Base-by-base conservation (phyloP, 2,888 invertebrate genomes). In the Acrocyrtus sp. region DNA sequence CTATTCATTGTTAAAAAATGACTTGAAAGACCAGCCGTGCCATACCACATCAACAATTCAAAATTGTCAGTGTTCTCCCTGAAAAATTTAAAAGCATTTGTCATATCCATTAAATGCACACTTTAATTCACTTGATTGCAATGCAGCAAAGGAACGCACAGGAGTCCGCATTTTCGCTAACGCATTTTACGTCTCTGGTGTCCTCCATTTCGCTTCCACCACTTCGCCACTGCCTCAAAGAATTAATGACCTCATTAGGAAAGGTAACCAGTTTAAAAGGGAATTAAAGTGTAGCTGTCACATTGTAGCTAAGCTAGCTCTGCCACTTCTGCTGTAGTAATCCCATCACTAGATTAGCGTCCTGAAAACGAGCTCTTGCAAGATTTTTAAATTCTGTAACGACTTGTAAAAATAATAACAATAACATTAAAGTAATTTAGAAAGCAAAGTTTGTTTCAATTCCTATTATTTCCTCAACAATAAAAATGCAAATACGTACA, bases 191-290 rank as follows among this genome's bases (percentile, higher is more conserved):
- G 4, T 58, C 45, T n/a, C 21, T 43, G 21, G 17, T 66, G 48
- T 58, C 58, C 66, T 50, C 50, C 66, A 57, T 12, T 19, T 47
- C 19, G 8, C 19, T 50, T 8, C n/a, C n/a, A n/a, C n/a, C n/a
- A n/a, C n/a, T n/a, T n/a, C n/a, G n/a, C n/a, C n/a, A n/a, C n/a
- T n/a, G n/a, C n/a, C n/a, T n/a, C n/a, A n/a, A n/a, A n/a, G 57
- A 48, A 66, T 66, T 66, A 57, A 66, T 66, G 66, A 57, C 66
- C 66, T 66, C 66, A 66, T 66, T 66, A 66, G 27, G 50, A 41
- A 47, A 66, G 58, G 58, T 58, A 66, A 66, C 66, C 66, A 57
- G 66, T 66, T 66, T 66, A 66, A 66, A 56, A 66, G 58, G 57
- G 57, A 58, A 66, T 66, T 66, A 57, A 66, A 57, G 48, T 39